Conservation (phyloP, 2,888 invertebrate genomes). For the Morpho achilles region DNA sequence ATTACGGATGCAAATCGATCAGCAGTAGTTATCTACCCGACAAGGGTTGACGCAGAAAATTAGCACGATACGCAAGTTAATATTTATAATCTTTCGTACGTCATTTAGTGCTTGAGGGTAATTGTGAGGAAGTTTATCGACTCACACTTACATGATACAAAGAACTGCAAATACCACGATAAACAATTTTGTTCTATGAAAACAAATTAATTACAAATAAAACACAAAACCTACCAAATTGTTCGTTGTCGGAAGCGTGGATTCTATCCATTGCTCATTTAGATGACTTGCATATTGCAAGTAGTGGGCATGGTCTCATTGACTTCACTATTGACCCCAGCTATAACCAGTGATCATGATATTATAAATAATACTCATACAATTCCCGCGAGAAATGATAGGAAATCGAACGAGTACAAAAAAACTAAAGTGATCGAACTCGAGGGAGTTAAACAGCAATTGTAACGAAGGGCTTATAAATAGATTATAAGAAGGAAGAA, state of each 20-base stretch:
- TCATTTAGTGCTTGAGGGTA: slow-evolving; percentile 62
- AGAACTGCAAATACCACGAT: slow-evolving; percentile 2
- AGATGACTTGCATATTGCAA: slow-evolving; percentile 75
- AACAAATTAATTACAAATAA: slow-evolving; percentile 14
- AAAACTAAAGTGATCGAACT: slow-evolving; percentile 59
- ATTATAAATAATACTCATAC: slow-evolving; percentile 68
- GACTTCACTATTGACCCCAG: slow-evolving; percentile 72
- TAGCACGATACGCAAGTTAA: slow-evolving; percentile 69
- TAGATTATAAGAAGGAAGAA: slow-evolving; percentile 3
- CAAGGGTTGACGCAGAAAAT: slow-evolving; percentile 72
- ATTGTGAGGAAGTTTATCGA: slow-evolving; percentile 43
- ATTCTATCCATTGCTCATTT: slow-evolving; percentile 65
- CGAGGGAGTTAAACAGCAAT: slow-evolving; percentile 5
- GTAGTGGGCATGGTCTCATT: slow-evolving; percentile 68
- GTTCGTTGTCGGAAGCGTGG: slow-evolving; percentile 71
- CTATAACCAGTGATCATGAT: slow-evolving; percentile 60
- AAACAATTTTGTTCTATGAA: slow-evolving; percentile 14
- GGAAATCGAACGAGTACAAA: slow-evolving; percentile 49
- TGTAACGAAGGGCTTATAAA: slow-evolving; percentile 10
- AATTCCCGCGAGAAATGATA: slow-evolving; percentile 57
- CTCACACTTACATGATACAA: slow-evolving; percentile 5
- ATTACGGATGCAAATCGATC: slow-evolving; percentile 78
- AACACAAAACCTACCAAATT: slow-evolving; percentile 29
- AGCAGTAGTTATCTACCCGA: slow-evolving; percentile 68
- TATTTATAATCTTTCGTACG: slow-evolving; percentile 64